phyloP scores from a whole-genome alignment of 2,888 invertebrate species.

The Aporophyla lueneburgensis region DNA sequence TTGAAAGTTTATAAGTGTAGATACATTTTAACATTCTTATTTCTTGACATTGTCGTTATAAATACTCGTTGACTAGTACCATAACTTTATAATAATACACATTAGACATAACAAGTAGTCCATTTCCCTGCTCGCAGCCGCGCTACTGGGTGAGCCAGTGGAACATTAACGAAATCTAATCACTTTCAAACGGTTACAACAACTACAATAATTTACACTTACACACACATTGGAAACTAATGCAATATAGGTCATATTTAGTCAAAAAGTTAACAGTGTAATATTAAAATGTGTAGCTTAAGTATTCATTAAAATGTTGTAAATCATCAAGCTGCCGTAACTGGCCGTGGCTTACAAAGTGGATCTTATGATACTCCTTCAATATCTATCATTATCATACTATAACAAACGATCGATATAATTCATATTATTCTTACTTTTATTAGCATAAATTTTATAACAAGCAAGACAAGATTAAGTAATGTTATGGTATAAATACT shows the following conservation, averaged over 20 bases:
- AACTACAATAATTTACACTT: conserved; percentile 68
- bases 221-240: conserved; percentile 71
- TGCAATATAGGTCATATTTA: conserved; percentile 60
- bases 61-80: conserved; percentile 88
- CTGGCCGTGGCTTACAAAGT: conserved; percentile 56
- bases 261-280: conserved; percentile 70
- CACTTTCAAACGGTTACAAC: conserved; percentile 64
- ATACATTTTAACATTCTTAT: conserved; percentile 86
- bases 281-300: conserved; percentile 69
- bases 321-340: conserved; percentile 59
- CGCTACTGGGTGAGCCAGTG: conserved; percentile 58
- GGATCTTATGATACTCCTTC: conserved; percentile 55
- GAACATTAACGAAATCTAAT: conserved; percentile 55
- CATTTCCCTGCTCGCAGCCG: conserved; percentile 57
- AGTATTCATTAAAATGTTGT: conserved; percentile 52
- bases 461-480: conserved; percentile 56
- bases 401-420: conserved; percentile 53
- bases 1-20: conserved; percentile 85
- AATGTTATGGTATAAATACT: conserved; percentile 28
- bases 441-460: conserved; percentile 52
- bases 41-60: conserved; percentile 84
- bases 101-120: conserved; percentile 68
- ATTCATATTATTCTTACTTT: conserved; percentile 50
- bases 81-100: conserved; percentile 78
- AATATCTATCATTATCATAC: conserved; percentile 46